Conservation (phyloP, 2,888 invertebrate genomes). For the Rutpela maculata region DNA sequence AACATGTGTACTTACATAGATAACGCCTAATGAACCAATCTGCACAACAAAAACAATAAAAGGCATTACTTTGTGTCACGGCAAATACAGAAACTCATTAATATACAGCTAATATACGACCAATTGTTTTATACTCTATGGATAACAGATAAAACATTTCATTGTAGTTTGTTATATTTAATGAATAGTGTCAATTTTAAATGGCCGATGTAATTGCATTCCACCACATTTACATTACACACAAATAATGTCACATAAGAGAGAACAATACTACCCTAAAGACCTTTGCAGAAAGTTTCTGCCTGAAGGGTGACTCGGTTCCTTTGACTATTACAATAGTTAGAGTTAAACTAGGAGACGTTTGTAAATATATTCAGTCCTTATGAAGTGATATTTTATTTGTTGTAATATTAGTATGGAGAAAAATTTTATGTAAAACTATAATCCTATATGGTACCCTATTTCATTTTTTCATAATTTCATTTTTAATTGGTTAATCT, state of each 20-base stretch:
- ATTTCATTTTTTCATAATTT: no score
- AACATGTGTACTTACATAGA: conserved; percentile 71
- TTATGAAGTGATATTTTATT: no score
- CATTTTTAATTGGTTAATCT: no score
- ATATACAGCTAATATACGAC: conserved; percentile 56
- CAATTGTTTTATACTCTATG: conserved; percentile 51
- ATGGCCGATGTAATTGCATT: conserved; percentile 29
- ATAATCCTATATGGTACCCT: no score
- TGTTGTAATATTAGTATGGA: no score
- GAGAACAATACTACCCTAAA: conserved; percentile 12
- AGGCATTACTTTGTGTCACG: conserved; percentile 58
- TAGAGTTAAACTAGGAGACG: neutral
- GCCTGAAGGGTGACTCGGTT: neutral
- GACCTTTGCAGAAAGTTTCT: neutral
- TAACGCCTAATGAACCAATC: conserved; percentile 71
- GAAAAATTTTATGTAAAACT: no score
- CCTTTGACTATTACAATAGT: neutral
- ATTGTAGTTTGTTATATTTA: conserved; percentile 36
- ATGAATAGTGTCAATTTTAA: conserved; percentile 37
- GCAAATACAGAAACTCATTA: conserved; percentile 57
- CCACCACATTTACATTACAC: conserved; percentile 23
- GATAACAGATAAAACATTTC: conserved; percentile 33
- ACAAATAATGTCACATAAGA: conserved; percentile 9
- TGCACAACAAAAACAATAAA: conserved; percentile 65
- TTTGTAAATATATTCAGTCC: neutral